Evolutionary conservation across 2,888 invertebrate species (phyloP).

Genomic region (Venusia cambrica): DNA sequence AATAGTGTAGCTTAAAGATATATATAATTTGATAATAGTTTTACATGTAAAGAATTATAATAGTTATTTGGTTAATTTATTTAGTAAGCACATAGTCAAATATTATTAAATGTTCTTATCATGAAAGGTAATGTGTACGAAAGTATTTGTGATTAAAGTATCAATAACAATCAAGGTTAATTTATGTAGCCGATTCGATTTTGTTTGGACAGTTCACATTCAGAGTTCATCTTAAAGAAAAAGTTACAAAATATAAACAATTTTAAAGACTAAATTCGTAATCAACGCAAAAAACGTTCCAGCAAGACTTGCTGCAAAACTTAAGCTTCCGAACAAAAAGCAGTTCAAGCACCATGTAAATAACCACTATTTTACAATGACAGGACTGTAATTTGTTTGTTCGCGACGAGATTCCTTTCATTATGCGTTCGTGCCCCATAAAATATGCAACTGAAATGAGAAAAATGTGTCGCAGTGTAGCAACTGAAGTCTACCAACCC

Average conservation of each 20-base stretch:
- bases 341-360: constrained; percentile 31
- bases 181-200: no score
- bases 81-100: no score
- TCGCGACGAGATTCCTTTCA: constrained; percentile 64
- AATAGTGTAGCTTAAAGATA: no score
- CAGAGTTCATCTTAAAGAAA: no score
- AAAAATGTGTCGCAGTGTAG: constrained; percentile 74
- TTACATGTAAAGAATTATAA: no score
- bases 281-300: constrained; percentile 4
- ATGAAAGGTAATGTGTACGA: no score
- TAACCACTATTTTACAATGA: constrained; percentile 41
- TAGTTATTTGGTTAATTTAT: no score
- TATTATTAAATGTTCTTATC: no score
- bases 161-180: no score
- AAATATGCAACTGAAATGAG: constrained; percentile 78
- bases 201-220: no score
- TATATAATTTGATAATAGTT: no score
- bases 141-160: no score
- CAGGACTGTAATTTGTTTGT: constrained; percentile 67
- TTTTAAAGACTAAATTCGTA: constrained; percentile 3
- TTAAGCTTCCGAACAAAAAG: constrained; percentile 20
- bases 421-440: constrained; percentile 70
- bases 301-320: constrained; percentile 6
- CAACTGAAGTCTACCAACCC: constrained; percentile 30
- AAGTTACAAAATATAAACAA: constrained; percentile 1